Conservation (phyloP, 2,888 invertebrate genomes). For the Apamea anceps region DNA sequence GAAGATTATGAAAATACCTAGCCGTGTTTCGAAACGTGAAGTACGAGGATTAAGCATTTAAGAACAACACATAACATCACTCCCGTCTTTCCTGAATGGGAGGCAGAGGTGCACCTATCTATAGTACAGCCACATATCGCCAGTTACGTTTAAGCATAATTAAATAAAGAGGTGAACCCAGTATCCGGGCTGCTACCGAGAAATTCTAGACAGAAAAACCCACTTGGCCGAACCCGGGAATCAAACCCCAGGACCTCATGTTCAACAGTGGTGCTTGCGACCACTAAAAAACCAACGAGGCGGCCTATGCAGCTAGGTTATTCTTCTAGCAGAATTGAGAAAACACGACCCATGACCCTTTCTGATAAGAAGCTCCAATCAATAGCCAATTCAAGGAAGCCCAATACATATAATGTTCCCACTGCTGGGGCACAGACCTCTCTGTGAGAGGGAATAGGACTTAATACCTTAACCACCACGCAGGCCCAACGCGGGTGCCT, state of each 20-base stretch:
- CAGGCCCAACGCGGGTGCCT: not conserved
- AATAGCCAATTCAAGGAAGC: not conserved
- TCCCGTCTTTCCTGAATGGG: too few relatives aligned
- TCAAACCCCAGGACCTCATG: not conserved
- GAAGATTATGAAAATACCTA: slow-evolving; percentile 29
- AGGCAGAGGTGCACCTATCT: not conserved
- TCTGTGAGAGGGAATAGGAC: not conserved
- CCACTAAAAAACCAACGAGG: not conserved
- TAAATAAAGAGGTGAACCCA: not conserved
- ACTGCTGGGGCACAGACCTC: not conserved
- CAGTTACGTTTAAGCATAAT: too few relatives aligned
- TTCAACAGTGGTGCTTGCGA: not conserved
- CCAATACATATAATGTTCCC: not conserved
- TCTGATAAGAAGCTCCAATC: not conserved
- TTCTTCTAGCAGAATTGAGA: not conserved
- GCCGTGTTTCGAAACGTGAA: slow-evolving; percentile 18
- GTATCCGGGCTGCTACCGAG: not conserved
- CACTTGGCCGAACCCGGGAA: not conserved
- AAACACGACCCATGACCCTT: not conserved
- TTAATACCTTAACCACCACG: not conserved
- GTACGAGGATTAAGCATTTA: slow-evolving; percentile 4
- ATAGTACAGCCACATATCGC: not conserved
- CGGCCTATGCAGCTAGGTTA: not conserved
- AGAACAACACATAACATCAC: not conserved
- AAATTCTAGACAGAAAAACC: not conserved